phyloP scores from a whole-genome alignment of 1,140 invertebrate species.

The Periplaneta americana region DNA sequence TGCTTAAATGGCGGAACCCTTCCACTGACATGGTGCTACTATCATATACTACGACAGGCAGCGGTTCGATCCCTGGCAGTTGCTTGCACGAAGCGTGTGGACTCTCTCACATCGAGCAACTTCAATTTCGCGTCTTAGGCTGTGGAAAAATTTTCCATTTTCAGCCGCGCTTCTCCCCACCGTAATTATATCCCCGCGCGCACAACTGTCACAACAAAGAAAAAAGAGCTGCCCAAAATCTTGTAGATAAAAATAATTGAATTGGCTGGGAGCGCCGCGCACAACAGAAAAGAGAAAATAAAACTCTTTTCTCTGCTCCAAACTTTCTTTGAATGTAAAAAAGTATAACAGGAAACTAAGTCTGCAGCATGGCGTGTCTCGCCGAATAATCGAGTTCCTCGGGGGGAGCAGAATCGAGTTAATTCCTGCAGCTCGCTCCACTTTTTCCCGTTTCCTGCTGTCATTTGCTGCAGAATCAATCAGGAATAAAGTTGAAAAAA shows the following conservation, averaged over 20 bases:
- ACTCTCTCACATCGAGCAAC: no score
- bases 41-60: no score
- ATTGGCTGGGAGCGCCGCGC: not conserved
- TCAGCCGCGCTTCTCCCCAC: not conserved
- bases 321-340: not conserved
- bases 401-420: not conserved
- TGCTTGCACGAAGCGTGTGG: no score
- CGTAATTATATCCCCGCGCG: not conserved
- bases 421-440: constrained; percentile 1
- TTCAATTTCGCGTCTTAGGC: not conserved
- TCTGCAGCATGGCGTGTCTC: not conserved
- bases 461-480: constrained; percentile 12
- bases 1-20: no score
- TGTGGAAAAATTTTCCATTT: not conserved
- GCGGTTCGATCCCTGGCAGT: no score
- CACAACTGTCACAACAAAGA: not conserved
- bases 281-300: not conserved
- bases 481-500: constrained; percentile 1
- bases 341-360: not conserved
- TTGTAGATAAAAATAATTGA: not conserved
- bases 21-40: no score
- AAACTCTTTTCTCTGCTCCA: not conserved
- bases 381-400: constrained; percentile 6
- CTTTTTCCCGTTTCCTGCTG: constrained; percentile 3
- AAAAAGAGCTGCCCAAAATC: not conserved